Evolutionary conservation across 2,113 vertebrate species (phyloP).

Genomic region (Myocastor coypus): DNA sequence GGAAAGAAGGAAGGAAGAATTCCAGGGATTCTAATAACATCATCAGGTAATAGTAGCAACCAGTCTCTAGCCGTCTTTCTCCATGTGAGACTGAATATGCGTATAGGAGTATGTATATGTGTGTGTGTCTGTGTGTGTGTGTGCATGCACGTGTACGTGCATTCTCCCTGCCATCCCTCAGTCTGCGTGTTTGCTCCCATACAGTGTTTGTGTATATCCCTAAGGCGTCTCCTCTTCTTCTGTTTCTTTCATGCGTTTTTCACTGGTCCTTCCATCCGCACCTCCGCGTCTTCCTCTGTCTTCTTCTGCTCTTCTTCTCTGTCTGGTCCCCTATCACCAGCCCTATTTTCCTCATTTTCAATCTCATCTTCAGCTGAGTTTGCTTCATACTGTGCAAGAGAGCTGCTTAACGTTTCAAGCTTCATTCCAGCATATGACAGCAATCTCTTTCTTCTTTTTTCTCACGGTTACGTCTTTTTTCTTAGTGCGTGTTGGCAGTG

Average conservation of each 20-base stretch:
- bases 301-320: background rate
- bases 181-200: background rate
- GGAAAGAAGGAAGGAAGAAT: background rate
- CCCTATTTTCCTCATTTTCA: conserved; percentile 2
- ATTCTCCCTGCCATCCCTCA: background rate
- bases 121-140: background rate
- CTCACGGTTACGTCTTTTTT: background rate
- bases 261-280: background rate
- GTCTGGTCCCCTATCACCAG: background rate
- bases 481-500: background rate
- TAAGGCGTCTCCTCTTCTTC: background rate
- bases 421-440: background rate
- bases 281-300: background rate
- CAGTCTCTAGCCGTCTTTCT: background rate
- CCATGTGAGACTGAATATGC: background rate
- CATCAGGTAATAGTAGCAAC: background rate
- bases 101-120: background rate
- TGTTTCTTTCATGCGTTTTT: background rate
- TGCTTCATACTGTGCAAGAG: background rate
- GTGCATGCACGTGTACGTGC: no score
- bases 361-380: background rate
- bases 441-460: background rate
- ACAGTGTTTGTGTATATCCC: no score
- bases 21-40: background rate
- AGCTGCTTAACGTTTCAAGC: background rate